These are phyloP conservation scores for Oryzias woworae DNA, from an alignment of 2,113 vertebrate species.

Conservation along the genomic window DNA sequence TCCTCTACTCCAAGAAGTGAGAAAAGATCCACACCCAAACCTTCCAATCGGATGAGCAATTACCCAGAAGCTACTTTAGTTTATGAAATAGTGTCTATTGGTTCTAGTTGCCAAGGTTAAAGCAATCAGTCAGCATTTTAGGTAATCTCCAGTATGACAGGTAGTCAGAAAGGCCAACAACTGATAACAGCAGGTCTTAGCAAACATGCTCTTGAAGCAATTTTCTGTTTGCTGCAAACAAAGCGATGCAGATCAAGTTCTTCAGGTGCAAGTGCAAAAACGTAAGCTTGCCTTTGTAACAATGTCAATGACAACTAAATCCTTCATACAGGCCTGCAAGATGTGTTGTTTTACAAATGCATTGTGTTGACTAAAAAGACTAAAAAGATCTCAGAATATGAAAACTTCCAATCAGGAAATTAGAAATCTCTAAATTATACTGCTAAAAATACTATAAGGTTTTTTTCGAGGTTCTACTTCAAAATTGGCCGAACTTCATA, in stretches of 20 bases:
- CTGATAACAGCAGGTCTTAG: conserved; percentile 26
- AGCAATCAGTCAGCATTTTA: conserved; percentile 39
- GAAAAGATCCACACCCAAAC: conserved; percentile 12
- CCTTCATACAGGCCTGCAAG: no score
- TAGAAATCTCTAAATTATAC: no score
- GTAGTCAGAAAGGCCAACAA: conserved; percentile 11
- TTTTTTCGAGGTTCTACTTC: no score
- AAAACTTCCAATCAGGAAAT: no score
- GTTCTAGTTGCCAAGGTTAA: conserved; percentile 48
- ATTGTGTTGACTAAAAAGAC: no score
- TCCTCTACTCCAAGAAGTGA: conserved; percentile 11
- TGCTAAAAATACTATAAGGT: no score
- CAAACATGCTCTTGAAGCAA: neutral
- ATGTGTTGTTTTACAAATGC: no score
- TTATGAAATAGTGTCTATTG: conserved; percentile 39
- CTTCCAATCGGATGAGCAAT: conserved; percentile 39
- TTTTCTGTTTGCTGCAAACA: conserved; percentile 4
- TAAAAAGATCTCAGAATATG: no score
- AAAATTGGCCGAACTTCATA: no score
- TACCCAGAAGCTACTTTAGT: conserved; percentile 33
- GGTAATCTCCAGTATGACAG: conserved; percentile 23
- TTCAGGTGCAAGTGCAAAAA: neutral
- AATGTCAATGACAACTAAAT: no score
- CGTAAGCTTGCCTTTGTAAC: no score
- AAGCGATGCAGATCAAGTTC: conserved; percentile 8